These are phyloP conservation scores for Poecilobothrus nobilitatus DNA, from an alignment of 2,888 invertebrate species.

Conservation along the genomic window DNA sequence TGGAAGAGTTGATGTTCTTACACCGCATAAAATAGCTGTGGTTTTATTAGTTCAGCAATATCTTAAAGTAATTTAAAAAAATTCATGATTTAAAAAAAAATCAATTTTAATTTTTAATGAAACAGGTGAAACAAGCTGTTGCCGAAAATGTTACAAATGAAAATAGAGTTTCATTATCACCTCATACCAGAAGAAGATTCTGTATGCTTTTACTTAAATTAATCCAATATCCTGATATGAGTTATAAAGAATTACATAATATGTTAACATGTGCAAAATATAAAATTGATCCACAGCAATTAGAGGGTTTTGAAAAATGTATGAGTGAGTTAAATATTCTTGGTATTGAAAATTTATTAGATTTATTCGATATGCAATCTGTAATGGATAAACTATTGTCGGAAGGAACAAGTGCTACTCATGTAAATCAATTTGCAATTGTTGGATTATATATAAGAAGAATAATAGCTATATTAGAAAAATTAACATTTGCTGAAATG, in stretches of 20 bases:
- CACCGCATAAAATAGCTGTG: slow-evolving; percentile 72
- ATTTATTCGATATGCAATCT: slow-evolving; percentile 54
- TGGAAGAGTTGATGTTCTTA: slow-evolving; percentile 45
- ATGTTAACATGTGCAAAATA: slow-evolving; percentile 47
- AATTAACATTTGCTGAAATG: slow-evolving; percentile 74
- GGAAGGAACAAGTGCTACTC: slow-evolving; percentile 37
- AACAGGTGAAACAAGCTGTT: slow-evolving; percentile 34
- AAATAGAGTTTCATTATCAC: slow-evolving; percentile 33
- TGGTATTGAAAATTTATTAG: slow-evolving; percentile 58
- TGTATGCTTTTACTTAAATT: slow-evolving; percentile 71
- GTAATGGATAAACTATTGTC: slow-evolving; percentile 54
- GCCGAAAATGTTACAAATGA: slow-evolving; percentile 31
- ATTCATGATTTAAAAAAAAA: no score
- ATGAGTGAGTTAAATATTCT: slow-evolving; percentile 44
- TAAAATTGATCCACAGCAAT: slow-evolving; percentile 34
- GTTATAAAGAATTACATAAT: slow-evolving; percentile 57
- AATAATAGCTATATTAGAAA: slow-evolving; percentile 72
- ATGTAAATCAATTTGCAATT: slow-evolving; percentile 40
- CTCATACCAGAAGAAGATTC: slow-evolving; percentile 64
- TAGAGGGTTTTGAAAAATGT: slow-evolving; percentile 50
- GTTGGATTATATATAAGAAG: slow-evolving; percentile 73
- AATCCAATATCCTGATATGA: slow-evolving; percentile 71
- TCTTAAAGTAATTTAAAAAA: slow-evolving; percentile 48
- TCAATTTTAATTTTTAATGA: neutral
- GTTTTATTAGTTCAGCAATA: slow-evolving; percentile 68